These are phyloP conservation scores for Nestor notabilis DNA, from an alignment of 2,113 vertebrate species.

Conservation along the genomic window DNA sequence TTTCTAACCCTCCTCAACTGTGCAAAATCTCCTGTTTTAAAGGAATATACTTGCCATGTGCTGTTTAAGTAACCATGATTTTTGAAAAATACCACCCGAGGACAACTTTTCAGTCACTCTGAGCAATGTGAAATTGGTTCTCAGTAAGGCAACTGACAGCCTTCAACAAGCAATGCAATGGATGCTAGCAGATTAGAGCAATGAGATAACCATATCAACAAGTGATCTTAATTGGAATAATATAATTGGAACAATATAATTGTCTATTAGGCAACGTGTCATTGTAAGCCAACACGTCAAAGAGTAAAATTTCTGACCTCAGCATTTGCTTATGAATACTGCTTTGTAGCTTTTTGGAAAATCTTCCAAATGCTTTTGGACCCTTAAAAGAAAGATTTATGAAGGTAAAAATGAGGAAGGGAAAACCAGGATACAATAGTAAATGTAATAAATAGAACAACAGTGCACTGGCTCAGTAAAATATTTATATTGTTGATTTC, in stretches of 20 bases:
- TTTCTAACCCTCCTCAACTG: neutral
- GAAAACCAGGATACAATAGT: neutral
- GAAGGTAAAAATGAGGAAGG: neutral
- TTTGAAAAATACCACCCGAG: neutral
- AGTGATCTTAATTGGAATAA: neutral
- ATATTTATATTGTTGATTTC: neutral
- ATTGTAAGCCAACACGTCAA: neutral
- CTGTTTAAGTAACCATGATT: neutral
- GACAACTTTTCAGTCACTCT: neutral
- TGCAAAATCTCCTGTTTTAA: neutral
- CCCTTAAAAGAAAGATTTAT: neutral
- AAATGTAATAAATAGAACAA: neutral
- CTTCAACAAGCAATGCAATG: neutral
- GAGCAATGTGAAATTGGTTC: neutral
- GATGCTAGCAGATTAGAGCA: neutral
- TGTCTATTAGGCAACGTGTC: neutral
- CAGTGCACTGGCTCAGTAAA: neutral
- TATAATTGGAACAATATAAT: neutral
- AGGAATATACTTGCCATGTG: neutral
- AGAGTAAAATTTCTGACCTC: neutral
- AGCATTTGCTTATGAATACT: neutral
- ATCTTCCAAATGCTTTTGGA: neutral
- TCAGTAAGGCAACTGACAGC: neutral
- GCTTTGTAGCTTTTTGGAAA: neutral
- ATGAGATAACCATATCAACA: neutral